Evolutionary conservation across 1,140 invertebrate species (phyloP), one percentile per base, ranked within the genome.

Genomic region (Conopomorpha cramerella): DNA sequence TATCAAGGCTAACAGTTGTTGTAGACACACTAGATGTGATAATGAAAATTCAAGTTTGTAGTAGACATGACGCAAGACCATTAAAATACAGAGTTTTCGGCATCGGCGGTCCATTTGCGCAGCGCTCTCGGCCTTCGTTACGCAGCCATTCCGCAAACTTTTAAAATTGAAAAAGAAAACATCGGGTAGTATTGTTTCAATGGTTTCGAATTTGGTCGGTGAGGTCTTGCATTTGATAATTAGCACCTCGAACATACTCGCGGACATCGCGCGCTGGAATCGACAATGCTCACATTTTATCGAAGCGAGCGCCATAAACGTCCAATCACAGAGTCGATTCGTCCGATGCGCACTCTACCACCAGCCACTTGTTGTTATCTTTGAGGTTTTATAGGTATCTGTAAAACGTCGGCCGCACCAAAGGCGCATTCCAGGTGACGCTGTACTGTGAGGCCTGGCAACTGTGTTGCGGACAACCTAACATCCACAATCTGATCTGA

Each of bases 21-120:
- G 61, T 67, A 67, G 68, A 71, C 60, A 59, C 52, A 58, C 55
- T 52, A n/a, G n/a, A 67, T 66, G 70, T 74, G 70, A 74, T 74
- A 74, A 74, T 74, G 68, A 74, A 74, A 74, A 70, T 70, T 74
- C 70, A 74, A 74, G 70, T 74, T 71, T 74, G 58, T 67, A 71
- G 60, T 53, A 46, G 41, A 54, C 61, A 71, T 74, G 70, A 71
- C 66, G 70, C 70, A 74, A 74, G 65, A 71, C 65, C 66, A 71
- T 74, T 71, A 71, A 74, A 41, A 74, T 68, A 68, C 59, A 55
- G 60, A 66, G 54, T 70, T 74, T 74, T 74, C 66, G 70, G 70
- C 70, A 62, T 62, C 65, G 52, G 19, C 4, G n/a, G 63, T 66
- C 52, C 67, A 62, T 73, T 74, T 70, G 66, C 66, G 57, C 59